phyloP scores from a whole-genome alignment of 2,113 vertebrate species.

The Cichladusa arquata region DNA sequence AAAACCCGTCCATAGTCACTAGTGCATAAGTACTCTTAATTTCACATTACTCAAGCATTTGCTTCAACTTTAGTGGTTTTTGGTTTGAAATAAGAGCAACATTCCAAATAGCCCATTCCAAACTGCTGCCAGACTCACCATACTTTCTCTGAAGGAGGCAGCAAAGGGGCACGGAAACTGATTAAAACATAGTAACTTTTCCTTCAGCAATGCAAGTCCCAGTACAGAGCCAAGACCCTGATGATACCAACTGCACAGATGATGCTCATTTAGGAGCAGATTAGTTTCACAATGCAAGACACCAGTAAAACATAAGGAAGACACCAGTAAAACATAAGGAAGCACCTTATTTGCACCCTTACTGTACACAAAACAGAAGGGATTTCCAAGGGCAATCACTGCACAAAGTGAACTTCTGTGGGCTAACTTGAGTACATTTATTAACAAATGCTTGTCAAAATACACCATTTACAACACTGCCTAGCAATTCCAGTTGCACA shows the following conservation, averaged over 20 bases:
- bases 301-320: background rate
- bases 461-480: background rate
- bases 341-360: background rate
- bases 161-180: background rate
- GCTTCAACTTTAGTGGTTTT: background rate
- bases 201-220: background rate
- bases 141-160: background rate
- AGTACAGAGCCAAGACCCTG: background rate
- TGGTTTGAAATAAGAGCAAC: background rate
- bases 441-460: background rate
- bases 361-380: background rate
- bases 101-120: background rate
- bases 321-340: background rate
- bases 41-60: background rate
- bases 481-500: background rate
- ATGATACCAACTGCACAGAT: background rate
- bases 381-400: background rate
- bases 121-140: background rate
- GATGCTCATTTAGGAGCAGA: background rate
- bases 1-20: background rate
- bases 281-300: background rate
- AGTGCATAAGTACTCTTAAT: background rate
- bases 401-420: background rate
- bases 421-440: background rate
- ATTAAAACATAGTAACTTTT: background rate